A percentile compares a stretch with the other conserved stretches of the same genome.
phyloP scores from a whole-genome alignment of 2,113 vertebrate species.

The Vidua macroura region DNA sequence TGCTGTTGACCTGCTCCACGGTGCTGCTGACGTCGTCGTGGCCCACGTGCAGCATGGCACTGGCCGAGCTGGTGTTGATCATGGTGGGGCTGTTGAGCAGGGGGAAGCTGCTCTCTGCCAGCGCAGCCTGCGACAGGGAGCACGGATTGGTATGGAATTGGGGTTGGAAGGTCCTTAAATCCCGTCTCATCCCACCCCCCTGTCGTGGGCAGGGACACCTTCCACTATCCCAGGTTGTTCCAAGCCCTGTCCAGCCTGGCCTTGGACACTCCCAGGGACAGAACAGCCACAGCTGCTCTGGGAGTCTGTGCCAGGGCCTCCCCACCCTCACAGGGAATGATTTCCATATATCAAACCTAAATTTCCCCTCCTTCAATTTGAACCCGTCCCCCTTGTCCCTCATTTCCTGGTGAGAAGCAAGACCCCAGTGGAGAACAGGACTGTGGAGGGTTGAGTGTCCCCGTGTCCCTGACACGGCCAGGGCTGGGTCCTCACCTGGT shows the following conservation, averaged over 20 bases:
- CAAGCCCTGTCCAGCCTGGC: background rate
- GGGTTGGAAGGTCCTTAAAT: background rate
- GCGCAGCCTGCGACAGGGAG: conserved; percentile 70
- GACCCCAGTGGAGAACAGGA: accelerated
- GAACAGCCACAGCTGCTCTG: background rate
- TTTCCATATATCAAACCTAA: background rate
- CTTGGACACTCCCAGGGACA: background rate
- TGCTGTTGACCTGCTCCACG: conserved; percentile 96
- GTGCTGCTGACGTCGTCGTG: conserved; percentile 96
- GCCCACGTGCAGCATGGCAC: conserved; percentile 92
- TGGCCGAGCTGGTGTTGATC: conserved; percentile 86
- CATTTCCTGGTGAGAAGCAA: background rate
- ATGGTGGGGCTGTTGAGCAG: conserved; percentile 90
- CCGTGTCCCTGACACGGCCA: accelerated
- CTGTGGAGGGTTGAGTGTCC: background rate
- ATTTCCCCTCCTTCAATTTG: background rate
- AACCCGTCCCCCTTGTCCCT: background rate
- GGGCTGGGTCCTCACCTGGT: conserved; percentile 82
- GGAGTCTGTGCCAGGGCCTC: background rate
- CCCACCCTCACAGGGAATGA: background rate
- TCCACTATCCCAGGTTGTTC: accelerated
- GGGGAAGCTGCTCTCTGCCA: conserved; percentile 95
- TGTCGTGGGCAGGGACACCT: background rate
- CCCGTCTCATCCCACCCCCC: background rate
- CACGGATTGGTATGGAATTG: accelerated